phyloP scores from a whole-genome alignment of 2,113 vertebrate species.

The Catagonus wagneri region DNA sequence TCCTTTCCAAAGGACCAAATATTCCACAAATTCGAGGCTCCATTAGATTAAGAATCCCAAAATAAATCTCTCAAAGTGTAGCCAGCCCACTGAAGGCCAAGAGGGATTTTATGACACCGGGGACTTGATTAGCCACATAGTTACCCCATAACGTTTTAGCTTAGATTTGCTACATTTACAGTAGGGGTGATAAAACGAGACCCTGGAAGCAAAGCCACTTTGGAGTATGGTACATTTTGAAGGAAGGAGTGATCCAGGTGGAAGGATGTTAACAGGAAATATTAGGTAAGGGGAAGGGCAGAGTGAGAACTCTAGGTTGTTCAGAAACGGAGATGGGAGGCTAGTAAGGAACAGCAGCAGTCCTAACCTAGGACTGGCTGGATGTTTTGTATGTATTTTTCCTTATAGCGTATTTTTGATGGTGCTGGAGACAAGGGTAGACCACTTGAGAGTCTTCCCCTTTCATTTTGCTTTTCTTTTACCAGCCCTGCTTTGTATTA shows the following conservation, averaged over 20 bases:
- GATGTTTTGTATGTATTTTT: background rate
- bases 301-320: background rate
- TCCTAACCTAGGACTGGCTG: background rate
- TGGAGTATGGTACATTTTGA: background rate
- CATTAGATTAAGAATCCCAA: background rate
- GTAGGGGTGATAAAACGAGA: background rate
- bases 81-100: background rate
- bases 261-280: background rate
- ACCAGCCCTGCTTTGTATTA: background rate
- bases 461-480: constrained; percentile 1
- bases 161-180: background rate
- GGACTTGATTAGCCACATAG: background rate
- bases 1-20: background rate
- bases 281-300: background rate
- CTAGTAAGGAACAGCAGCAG: background rate
- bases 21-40: background rate
- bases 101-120: background rate
- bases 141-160: background rate
- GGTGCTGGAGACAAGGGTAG: background rate
- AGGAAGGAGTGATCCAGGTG: background rate
- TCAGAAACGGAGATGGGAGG: background rate
- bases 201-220: background rate
- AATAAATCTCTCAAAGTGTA: background rate
- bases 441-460: background rate
- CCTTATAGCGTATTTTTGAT: background rate